These are phyloP conservation scores for Podocnemis expansa DNA, from an alignment of 2,113 vertebrate genomes.

Conservation along the genomic window DNA sequence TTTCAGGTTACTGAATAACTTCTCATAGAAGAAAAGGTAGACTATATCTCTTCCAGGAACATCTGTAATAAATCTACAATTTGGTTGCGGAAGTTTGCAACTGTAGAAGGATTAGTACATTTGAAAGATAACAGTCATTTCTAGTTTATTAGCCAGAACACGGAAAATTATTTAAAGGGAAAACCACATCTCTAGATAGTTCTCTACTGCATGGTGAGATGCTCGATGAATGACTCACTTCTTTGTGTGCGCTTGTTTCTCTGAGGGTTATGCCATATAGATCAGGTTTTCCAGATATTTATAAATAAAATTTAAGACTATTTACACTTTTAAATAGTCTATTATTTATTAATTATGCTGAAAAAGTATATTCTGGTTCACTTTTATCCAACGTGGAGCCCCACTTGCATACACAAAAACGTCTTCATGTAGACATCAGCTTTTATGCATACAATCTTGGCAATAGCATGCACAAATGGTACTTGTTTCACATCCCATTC, in stretches of 20 bases:
- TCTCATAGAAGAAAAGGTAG: not conserved
- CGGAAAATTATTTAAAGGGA: not conserved
- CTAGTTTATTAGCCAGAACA: not conserved
- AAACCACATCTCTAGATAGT: not conserved
- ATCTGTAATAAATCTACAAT: not conserved
- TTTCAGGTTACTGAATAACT: accelerated
- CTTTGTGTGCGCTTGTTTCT: not conserved
- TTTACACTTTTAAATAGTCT: not conserved
- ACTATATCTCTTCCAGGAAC: not conserved
- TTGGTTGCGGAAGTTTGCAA: not conserved
- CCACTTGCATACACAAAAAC: not conserved
- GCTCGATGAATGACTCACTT: not conserved
- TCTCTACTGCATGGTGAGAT: not conserved
- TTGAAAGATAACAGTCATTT: not conserved
- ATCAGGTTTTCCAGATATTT: not conserved
- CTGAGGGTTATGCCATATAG: not conserved
- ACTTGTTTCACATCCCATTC: not conserved
- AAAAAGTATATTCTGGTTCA: not conserved
- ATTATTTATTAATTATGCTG: not conserved
- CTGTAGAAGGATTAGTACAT: not conserved
- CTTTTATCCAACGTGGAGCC: not conserved
- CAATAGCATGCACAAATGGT: not conserved
- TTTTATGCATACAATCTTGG: not conserved
- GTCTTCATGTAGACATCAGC: not conserved
- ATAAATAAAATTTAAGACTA: not conserved